phyloP scores from a whole-genome alignment of 2,888 invertebrate species.

The Desoria tigrina region DNA sequence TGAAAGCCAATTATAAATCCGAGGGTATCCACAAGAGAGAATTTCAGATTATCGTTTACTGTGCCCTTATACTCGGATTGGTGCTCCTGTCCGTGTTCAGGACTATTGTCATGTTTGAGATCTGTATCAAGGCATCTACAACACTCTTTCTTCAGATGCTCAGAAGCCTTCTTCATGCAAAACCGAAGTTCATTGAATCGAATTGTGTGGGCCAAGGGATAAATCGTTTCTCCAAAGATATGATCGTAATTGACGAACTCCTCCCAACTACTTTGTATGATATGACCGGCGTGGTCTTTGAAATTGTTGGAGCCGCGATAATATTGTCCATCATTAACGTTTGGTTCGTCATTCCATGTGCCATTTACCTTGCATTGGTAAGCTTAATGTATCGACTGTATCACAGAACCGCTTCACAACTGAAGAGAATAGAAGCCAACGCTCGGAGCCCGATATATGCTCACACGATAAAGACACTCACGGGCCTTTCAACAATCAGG shows the following conservation, averaged over 20 bases:
- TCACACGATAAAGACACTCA: conserved; percentile 82
- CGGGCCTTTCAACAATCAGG: conserved; percentile 86
- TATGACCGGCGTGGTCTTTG: conserved; percentile 25
- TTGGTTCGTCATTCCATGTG: conserved; percentile 23
- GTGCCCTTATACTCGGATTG: conserved; percentile 20
- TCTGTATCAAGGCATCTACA: conserved; percentile 76
- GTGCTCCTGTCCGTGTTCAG: conserved; percentile 55
- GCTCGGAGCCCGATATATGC: conserved; percentile 91
- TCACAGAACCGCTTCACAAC: conserved; percentile 18
- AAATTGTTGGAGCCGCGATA: conserved; percentile 24
- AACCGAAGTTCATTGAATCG: conserved; percentile 83
- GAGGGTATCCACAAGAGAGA: neutral
- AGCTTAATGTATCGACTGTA: conserved; percentile 17
- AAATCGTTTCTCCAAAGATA: conserved; percentile 48
- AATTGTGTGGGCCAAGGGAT: conserved; percentile 73
- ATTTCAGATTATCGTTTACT: conserved; percentile 27
- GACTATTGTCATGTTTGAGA: conserved; percentile 70
- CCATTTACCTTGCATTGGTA: neutral
- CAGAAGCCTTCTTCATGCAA: conserved; percentile 71
- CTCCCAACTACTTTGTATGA: conserved; percentile 43
- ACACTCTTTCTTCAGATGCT: conserved; percentile 82
- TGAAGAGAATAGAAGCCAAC: conserved; percentile 51
- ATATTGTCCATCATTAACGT: conserved; percentile 17
- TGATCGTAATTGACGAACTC: conserved; percentile 42
- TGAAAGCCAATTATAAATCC: too few species aligned